A percentile compares a stretch with the other conserved stretches of the same genome.
Evolutionary conservation across 2,888 invertebrate species (phyloP).

Genomic region (Drosophila infuscata): DNA sequence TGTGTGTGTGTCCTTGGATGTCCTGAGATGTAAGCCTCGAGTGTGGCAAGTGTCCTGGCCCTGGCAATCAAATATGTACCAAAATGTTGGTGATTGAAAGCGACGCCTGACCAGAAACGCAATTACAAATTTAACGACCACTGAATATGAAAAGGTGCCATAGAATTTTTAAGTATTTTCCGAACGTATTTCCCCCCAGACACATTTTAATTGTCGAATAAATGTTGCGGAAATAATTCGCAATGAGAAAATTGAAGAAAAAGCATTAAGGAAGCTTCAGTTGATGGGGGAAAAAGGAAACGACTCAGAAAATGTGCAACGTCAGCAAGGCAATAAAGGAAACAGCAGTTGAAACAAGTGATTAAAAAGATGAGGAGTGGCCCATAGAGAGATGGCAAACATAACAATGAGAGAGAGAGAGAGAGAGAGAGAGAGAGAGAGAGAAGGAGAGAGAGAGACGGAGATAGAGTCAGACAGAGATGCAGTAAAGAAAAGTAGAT

Average conservation of each 20-base stretch:
- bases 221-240: constrained; percentile 51
- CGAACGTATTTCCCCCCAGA: background rate
- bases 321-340: constrained; percentile 40
- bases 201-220: constrained; percentile 47
- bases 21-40: background rate
- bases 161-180: constrained; percentile 41
- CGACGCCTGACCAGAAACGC: constrained; percentile 52
- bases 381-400: background rate
- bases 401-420: no score
- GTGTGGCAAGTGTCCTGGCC: constrained; percentile 42
- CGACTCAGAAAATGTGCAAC: constrained; percentile 28
- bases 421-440: no score
- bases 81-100: constrained; percentile 51
- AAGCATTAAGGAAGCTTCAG: constrained; percentile 20
- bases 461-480: no score
- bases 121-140: constrained; percentile 69
- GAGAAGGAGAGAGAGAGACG: no score
- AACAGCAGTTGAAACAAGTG: constrained; percentile 34
- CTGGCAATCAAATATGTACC: constrained; percentile 55
- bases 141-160: constrained; percentile 67
- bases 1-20: constrained; percentile 33
- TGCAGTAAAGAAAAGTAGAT: background rate
- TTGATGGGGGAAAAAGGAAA: constrained; percentile 12
- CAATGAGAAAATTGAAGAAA: constrained; percentile 9
- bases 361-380: constrained; percentile 14